Evolutionary conservation across 2,888 invertebrate genomes (phyloP).

Genomic region (Tromatobia lineatoria): DNA sequence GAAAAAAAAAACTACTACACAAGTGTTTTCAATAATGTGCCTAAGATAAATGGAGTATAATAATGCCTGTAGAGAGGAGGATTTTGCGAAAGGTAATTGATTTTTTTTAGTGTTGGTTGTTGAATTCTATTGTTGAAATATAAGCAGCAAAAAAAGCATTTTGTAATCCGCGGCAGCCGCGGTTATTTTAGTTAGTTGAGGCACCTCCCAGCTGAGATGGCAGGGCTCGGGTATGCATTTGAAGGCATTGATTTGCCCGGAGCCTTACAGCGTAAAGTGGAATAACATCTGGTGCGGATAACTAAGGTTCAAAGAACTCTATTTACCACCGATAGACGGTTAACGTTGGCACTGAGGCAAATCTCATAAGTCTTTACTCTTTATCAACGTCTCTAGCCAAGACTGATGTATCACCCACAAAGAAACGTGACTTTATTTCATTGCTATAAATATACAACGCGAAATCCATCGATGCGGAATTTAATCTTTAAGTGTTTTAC

Average conservation of each 20-base stretch:
- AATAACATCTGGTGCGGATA: slow-evolving; percentile 25
- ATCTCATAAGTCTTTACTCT: slow-evolving; percentile 8
- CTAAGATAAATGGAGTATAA: slow-evolving; percentile 51
- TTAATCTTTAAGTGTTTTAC: slow-evolving; percentile 28
- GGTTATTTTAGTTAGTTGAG: slow-evolving; percentile 57
- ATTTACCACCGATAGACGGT: slow-evolving; percentile 1
- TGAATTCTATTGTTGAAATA: too few relatives aligned
- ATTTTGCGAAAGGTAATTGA: slow-evolving; percentile 70
- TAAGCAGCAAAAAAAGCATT: background rate
- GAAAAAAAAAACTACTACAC: slow-evolving; percentile 18
- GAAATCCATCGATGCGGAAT: slow-evolving; percentile 3
- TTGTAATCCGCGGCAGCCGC: slow-evolving; percentile 31
- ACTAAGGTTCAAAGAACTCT: slow-evolving; percentile 56
- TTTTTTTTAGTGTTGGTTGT: background rate
- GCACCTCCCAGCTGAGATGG: slow-evolving; percentile 31
- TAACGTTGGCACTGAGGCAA: slow-evolving; percentile 16
- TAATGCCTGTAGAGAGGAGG: slow-evolving; percentile 67
- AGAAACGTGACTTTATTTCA: slow-evolving; percentile 45
- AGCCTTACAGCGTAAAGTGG: slow-evolving; percentile 8
- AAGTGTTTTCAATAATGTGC: slow-evolving; percentile 52
- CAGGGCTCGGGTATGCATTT: slow-evolving; percentile 48
- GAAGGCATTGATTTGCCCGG: slow-evolving; percentile 27
- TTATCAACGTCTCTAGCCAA: slow-evolving; percentile 33
- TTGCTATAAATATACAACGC: slow-evolving; percentile 25
- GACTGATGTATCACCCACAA: background rate